Conservation (phyloP, 1,140 invertebrate genomes). For the Chrysopa pallens region DNA sequence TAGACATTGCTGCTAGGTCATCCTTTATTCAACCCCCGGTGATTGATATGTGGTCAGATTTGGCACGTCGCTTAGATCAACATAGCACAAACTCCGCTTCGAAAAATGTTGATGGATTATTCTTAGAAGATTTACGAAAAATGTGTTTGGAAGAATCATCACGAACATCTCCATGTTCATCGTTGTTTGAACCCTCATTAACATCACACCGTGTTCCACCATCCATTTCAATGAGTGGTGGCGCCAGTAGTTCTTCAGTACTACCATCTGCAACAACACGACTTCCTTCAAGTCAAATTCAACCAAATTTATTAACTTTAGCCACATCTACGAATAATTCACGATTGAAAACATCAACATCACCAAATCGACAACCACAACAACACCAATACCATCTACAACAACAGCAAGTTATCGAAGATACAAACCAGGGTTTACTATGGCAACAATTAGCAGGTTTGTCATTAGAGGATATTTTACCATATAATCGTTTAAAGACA, state of each 20-base stretch:
- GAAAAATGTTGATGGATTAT: background rate
- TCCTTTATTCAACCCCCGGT: background rate
- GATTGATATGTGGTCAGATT: background rate
- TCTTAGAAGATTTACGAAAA: background rate
- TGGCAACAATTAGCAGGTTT: constrained; percentile 23
- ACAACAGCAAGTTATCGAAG: constrained; percentile 1
- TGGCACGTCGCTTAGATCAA: background rate
- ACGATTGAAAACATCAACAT: background rate
- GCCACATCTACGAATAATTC: background rate
- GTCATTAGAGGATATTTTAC: constrained; percentile 21
- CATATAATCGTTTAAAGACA: constrained; percentile 16
- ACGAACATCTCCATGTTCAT: too few species aligned
- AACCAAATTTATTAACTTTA: background rate
- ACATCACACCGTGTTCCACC: background rate
- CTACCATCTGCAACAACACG: background rate
- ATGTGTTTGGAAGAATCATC: background rate
- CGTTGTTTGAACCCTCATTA: too few species aligned
- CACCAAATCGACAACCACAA: background rate
- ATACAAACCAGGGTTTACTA: constrained; percentile 19
- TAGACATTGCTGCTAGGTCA: too few species aligned
- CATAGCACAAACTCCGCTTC: background rate
- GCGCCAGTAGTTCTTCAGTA: background rate
- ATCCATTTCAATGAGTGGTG: background rate
- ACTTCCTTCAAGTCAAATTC: background rate
- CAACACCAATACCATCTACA: background rate